Conservation (phyloP, 1,140 invertebrate species). For the Penaeus chinensis region DNA sequence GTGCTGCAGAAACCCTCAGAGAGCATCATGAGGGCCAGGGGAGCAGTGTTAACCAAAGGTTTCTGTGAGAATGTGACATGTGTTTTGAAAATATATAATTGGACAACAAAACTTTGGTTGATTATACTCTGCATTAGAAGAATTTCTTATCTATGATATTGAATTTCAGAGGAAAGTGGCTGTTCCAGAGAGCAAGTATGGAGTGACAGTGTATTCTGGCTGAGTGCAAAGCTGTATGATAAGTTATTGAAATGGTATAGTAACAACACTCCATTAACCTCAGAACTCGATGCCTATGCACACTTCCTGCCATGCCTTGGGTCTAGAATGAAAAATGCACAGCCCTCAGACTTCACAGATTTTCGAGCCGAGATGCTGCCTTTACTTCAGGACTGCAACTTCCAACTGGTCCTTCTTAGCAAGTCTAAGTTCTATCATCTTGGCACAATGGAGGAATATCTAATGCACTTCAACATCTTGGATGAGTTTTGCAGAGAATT, state of each 20-base stretch:
- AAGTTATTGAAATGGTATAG: constrained; percentile 54
- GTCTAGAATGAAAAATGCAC: constrained; percentile 23
- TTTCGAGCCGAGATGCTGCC: constrained; percentile 43
- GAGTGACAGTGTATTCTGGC: constrained; percentile 63
- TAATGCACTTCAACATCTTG: constrained; percentile 43
- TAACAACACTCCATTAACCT: constrained; percentile 28
- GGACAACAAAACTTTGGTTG: not conserved
- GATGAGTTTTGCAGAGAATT: constrained; percentile 42
- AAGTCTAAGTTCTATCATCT: constrained; percentile 60
- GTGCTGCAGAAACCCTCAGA: constrained; percentile 60
- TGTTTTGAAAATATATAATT: not conserved
- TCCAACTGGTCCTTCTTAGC: constrained; percentile 52
- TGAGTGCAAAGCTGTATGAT: constrained; percentile 37
- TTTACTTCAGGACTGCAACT: constrained; percentile 22
- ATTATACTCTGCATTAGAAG: not conserved
- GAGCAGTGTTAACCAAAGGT: constrained; percentile 39
- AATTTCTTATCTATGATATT: constrained; percentile 11
- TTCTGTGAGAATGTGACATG: not conserved
- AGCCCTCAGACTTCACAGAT: constrained; percentile 28
- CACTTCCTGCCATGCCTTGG: constrained; percentile 60
- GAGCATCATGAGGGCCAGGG: constrained; percentile 42
- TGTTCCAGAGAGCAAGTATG: constrained; percentile 47
- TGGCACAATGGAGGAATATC: constrained; percentile 60
- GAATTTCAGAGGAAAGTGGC: constrained; percentile 4
- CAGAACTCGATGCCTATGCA: constrained; percentile 61